Conservation (phyloP, 2,888 invertebrate genomes). For the Hyles lineata region DNA sequence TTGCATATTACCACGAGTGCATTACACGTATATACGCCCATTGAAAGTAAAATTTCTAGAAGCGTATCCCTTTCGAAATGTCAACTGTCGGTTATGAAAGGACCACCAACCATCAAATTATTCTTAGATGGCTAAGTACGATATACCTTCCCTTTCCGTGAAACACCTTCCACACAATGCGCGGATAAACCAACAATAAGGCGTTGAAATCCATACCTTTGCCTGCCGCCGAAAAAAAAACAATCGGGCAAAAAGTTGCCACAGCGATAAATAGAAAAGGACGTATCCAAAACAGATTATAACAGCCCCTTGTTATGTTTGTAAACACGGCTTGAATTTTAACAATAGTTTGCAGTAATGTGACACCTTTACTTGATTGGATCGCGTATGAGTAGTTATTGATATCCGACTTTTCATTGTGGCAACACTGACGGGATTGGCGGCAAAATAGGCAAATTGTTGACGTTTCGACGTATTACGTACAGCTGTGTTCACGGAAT, state of each 20-base stretch:
- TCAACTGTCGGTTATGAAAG: conserved; percentile 68
- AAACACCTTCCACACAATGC: conserved; percentile 69
- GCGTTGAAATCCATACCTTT: conserved; percentile 82
- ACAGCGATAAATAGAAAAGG: conserved; percentile 77
- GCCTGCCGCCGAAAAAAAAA: conserved; percentile 66
- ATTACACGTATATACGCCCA: conserved; percentile 30
- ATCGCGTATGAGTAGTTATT: conserved; percentile 71
- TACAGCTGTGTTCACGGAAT: conserved; percentile 66
- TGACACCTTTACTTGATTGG: conserved; percentile 81
- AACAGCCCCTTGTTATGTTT: conserved; percentile 84
- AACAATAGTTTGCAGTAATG: conserved; percentile 75
- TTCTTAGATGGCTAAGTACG: conserved; percentile 63
- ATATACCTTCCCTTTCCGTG: conserved; percentile 75
- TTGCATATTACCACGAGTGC: neutral
- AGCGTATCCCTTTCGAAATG: conserved; percentile 62
- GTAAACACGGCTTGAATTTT: conserved; percentile 72
- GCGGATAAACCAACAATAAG: conserved; percentile 77
- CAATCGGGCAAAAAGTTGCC: conserved; percentile 71
- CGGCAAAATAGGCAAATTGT: conserved; percentile 78
- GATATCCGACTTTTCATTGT: conserved; percentile 72
- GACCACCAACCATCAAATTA: conserved; percentile 74
- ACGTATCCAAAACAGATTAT: conserved; percentile 81
- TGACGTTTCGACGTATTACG: conserved; percentile 69
- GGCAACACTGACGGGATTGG: conserved; percentile 63
- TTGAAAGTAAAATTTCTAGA: conserved; percentile 71